phyloP scores from a whole-genome alignment of 2,797 vertebrate genomes.

The Vespertilio murinus region DNA sequence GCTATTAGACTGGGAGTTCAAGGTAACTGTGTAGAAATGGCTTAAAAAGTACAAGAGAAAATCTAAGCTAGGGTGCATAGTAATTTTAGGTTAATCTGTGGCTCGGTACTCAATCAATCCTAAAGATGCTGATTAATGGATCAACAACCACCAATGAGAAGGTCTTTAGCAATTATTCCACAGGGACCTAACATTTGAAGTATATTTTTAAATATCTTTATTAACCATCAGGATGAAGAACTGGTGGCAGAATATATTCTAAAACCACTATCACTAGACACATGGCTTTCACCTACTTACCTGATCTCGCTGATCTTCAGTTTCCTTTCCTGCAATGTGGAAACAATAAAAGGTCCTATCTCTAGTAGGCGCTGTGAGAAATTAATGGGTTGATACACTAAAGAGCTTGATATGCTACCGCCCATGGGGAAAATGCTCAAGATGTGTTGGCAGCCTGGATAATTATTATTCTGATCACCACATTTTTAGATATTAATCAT shows the following conservation, averaged over 20 bases:
- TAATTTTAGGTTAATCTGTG: background rate
- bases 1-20: background rate
- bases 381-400: background rate
- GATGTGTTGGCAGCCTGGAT: background rate
- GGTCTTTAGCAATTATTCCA: background rate
- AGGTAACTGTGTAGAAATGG: background rate
- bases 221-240: background rate
- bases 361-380: background rate
- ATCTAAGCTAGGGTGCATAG: background rate
- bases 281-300: background rate
- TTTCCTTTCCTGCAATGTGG: background rate
- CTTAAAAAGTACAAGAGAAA: background rate
- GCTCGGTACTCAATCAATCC: background rate
- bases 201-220: background rate
- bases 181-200: rapidly evolving
- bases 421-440: background rate
- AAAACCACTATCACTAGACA: background rate
- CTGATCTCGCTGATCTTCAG: background rate
- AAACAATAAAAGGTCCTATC: background rate
- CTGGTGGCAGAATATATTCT: background rate
- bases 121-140: background rate
- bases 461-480: background rate
- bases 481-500: background rate
- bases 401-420: background rate
- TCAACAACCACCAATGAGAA: background rate